phyloP scores from a whole-genome alignment of 2,797 vertebrate species.

The Cyclopterus lumpus region DNA sequence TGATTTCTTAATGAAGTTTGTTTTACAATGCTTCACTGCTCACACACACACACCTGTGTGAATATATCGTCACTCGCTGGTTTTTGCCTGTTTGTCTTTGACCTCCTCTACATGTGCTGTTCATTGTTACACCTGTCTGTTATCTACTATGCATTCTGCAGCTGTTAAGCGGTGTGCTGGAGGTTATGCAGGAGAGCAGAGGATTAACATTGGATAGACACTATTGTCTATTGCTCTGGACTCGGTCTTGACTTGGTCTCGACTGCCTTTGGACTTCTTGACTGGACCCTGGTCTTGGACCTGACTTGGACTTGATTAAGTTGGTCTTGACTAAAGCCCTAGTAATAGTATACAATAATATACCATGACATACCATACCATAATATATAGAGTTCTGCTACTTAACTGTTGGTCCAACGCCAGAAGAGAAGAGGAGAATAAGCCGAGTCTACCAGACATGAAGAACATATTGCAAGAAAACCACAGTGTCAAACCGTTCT shows the following conservation, averaged over 20 bases:
- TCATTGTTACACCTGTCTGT: too few relatives aligned
- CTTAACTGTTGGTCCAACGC: constrained; percentile 30
- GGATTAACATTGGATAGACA: too few relatives aligned
- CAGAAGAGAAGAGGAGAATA: constrained; percentile 36
- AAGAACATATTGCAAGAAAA: constrained; percentile 14
- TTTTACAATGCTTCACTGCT: not conserved
- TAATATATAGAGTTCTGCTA: not conserved
- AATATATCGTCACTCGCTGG: not conserved
- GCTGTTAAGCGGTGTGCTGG: too few relatives aligned
- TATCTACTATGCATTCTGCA: too few relatives aligned
- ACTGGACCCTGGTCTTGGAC: not conserved
- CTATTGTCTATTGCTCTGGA: too few relatives aligned
- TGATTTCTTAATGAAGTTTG: not conserved
- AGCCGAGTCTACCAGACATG: not conserved
- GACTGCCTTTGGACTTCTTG: too few relatives aligned
- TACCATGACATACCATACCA: not conserved
- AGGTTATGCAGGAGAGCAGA: too few relatives aligned
- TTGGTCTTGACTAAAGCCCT: not conserved
- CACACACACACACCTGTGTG: not conserved
- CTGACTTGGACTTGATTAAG: not conserved
- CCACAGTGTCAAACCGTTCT: constrained; percentile 11
- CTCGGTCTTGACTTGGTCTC: not conserved
- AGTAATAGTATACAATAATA: not conserved
- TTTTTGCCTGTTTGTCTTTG: not conserved
- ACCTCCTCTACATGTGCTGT: too few relatives aligned